phyloP scores from a whole-genome alignment of 2,888 invertebrate species.

The Metopia argyrocephala region DNA sequence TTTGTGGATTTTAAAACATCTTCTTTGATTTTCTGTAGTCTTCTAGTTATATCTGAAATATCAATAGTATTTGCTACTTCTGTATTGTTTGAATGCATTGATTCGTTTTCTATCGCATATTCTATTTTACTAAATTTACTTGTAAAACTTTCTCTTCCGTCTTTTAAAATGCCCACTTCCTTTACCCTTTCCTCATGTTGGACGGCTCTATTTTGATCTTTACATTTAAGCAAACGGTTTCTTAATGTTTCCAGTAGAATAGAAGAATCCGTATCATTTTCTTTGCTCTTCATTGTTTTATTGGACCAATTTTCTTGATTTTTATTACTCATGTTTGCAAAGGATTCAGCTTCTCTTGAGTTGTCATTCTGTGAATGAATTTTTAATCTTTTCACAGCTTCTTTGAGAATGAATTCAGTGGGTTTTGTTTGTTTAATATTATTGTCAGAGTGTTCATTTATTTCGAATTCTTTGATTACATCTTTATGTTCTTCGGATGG shows the following conservation, averaged over 20 bases:
- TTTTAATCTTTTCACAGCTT: conserved; percentile 75
- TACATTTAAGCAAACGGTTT: background rate
- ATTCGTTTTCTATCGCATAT: background rate
- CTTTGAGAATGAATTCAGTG: conserved; percentile 72
- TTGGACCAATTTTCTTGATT: background rate
- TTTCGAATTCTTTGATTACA: background rate
- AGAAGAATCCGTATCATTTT: background rate
- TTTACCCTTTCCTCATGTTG: background rate
- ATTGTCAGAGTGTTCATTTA: background rate
- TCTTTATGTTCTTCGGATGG: background rate
- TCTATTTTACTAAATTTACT: background rate
- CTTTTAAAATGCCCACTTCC: background rate
- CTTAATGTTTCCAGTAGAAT: conserved; percentile 1
- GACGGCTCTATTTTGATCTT: background rate
- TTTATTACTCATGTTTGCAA: background rate
- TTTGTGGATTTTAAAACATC: conserved; percentile 35
- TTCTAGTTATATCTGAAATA: conserved; percentile 49
- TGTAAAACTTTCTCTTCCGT: background rate
- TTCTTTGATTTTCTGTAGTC: conserved; percentile 55
- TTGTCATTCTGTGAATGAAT: conserved; percentile 38
- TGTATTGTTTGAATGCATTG: background rate
- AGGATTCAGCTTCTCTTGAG: background rate
- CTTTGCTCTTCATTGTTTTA: background rate
- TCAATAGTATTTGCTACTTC: conserved; percentile 17
- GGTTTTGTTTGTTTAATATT: conserved; percentile 55